Conservation (phyloP, 1,140 invertebrate species). For the Homalodisca vitripennis region DNA sequence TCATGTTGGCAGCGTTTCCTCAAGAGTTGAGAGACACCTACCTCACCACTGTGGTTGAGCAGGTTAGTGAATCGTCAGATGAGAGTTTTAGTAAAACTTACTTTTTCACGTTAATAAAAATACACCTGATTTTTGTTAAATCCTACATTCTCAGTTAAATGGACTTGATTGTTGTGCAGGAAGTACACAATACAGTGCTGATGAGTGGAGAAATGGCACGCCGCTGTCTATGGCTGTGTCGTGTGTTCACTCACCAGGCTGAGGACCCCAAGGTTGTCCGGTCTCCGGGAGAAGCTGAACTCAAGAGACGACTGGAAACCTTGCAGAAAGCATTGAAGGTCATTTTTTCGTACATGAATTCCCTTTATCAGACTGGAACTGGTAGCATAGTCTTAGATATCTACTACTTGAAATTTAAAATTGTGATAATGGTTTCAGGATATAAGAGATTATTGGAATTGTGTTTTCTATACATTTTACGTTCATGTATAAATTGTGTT, state of each 20-base stretch:
- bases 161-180: slow-evolving; percentile 51
- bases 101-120: no score
- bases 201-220: slow-evolving; percentile 72
- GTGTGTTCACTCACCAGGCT: slow-evolving; percentile 50
- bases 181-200: slow-evolving; percentile 74
- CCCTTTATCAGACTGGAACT: no score
- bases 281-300: slow-evolving; percentile 56
- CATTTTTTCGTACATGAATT: slow-evolving; percentile 19
- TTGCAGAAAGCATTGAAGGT: slow-evolving; percentile 70
- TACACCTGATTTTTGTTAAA: no score
- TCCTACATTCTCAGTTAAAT: no score
- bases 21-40: slow-evolving; percentile 74
- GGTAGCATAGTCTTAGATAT: no score
- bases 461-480: no score
- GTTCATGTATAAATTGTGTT: no score
- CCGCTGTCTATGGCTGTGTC: slow-evolving; percentile 70
- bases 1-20: slow-evolving; percentile 67
- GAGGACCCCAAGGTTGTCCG: slow-evolving; percentile 38
- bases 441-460: no score
- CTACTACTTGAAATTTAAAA: no score
- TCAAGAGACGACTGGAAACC: slow-evolving; percentile 63
- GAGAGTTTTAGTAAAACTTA: no score
- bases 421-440: no score
- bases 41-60: slow-evolving; percentile 74
- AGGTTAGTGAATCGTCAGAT: no score